Evolutionary conservation across 2,888 invertebrate species (phyloP), one percentile per base, ranked within the genome.

Genomic region (Scaptomyza reducta): DNA sequence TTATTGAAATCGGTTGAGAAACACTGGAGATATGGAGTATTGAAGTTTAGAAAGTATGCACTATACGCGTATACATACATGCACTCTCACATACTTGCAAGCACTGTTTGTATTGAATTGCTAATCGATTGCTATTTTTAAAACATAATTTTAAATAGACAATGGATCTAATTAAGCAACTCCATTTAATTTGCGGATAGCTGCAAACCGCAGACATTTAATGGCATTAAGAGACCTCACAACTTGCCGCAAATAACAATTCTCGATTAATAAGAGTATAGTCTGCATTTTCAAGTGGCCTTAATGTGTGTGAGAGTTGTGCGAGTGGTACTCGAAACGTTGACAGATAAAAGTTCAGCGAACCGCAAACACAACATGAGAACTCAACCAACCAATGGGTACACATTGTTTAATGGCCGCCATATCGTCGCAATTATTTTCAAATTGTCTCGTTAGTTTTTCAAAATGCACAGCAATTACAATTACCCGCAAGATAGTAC

Each of bases 381-480:
- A 49, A 51, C n/a, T 54, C 79, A 66, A 25, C 61, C 79, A 66
- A 27, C 86, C 86, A 85, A 86, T 80, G 73, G 54, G 69, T 60
- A 55, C 50, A 56, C 78, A 73, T 67, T 63, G 77, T 77, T 72
- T 73, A 87, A 86, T 85, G 86, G 80, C 70, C 60, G 77, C 76
- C 64, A 70, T 86, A 84, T 88, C 79, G 53, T 18, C 53, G 76
- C 88, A 88, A 87, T 88, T 87, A 88, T 80, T 88, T 82, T 77
- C 70, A 80, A 86, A 86, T 88, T 88, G 88, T 84, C 81, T 86
- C 79, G 81, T 81, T 86, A 80, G 76, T 70, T 78, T 79, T 74
- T 53, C 40, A 71, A 83, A 83, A 70, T 77, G 80, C 64, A 45
- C 65, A 61, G 85, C 79, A 87, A 85, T 85, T 87, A 86, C 82